Evolutionary conservation across 1,140 invertebrate species (phyloP).

Genomic region (Leguminivora glycinivorella): DNA sequence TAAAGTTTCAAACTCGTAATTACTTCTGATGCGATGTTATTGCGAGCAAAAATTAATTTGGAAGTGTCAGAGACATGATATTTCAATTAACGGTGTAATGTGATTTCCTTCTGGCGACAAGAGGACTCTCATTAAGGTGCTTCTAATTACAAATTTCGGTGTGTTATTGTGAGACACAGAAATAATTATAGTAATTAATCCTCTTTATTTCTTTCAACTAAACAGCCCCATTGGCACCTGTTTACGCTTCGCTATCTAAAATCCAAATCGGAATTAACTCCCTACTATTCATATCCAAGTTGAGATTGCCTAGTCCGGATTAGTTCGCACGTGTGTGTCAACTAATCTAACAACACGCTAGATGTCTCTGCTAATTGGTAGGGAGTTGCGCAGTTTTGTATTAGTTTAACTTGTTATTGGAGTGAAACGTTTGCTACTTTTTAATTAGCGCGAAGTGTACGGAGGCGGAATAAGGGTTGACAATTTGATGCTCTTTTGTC

Average conservation of each 20-base stretch:
- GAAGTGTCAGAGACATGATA: constrained; percentile 19
- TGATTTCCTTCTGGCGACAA: background rate
- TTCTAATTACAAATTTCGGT: constrained; percentile 11
- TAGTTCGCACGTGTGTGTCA: background rate
- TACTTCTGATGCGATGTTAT: constrained; percentile 16
- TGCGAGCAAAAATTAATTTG: constrained; percentile 23
- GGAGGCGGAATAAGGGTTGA: background rate
- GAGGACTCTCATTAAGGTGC: constrained; percentile 9
- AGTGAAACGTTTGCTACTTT: background rate
- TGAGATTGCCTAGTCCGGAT: background rate
- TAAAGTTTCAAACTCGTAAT: constrained; percentile 4
- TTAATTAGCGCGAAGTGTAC: background rate
- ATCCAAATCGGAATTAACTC: background rate
- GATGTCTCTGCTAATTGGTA: background rate
- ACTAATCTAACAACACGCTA: background rate
- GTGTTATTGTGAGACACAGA: background rate
- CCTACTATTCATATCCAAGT: background rate
- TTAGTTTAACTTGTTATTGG: constrained; percentile 7
- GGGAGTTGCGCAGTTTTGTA: background rate
- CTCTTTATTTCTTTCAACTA: too few species aligned
- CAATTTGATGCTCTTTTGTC: background rate
- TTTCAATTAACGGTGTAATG: constrained; percentile 13
- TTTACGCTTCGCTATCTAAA: background rate
- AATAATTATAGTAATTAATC: too few species aligned
- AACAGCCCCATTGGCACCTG: too few species aligned